phyloP scores from a whole-genome alignment of 2,113 vertebrate genomes.

The Pelecanoides urinatrix region DNA sequence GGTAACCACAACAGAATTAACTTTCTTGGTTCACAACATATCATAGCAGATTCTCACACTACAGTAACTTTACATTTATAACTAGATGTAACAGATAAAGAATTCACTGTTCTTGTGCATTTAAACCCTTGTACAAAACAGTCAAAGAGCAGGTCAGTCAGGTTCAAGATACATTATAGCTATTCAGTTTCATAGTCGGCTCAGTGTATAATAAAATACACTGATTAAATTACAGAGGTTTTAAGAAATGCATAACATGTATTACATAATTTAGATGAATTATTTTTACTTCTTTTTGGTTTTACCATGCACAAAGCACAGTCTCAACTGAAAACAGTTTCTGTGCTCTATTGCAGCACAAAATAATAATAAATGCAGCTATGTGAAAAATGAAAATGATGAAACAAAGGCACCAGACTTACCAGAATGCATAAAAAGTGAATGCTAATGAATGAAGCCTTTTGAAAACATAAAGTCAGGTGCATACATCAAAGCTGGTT shows the following conservation, averaged over 20 bases:
- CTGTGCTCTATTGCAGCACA: neutral
- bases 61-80: neutral
- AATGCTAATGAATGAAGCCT: neutral
- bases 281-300: neutral
- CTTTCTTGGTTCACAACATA: neutral
- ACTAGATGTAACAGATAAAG: neutral
- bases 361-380: neutral
- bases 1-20: neutral
- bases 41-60: neutral
- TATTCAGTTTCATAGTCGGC: neutral
- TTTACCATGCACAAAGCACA: neutral
- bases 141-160: neutral
- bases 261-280: neutral
- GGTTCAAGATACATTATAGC: neutral
- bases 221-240: neutral
- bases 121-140: neutral
- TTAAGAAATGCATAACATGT: neutral
- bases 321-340: neutral
- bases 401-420: neutral
- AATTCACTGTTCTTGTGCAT: neutral
- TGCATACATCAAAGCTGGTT: neutral
- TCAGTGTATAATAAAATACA: neutral
- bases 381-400: neutral
- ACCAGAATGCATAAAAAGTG: neutral
- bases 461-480: neutral